A percentile compares a stretch with the other conserved stretches of the same genome.
Conservation (phyloP, 1,140 invertebrate genomes). For the Drosophila sturtevanti region DNA sequence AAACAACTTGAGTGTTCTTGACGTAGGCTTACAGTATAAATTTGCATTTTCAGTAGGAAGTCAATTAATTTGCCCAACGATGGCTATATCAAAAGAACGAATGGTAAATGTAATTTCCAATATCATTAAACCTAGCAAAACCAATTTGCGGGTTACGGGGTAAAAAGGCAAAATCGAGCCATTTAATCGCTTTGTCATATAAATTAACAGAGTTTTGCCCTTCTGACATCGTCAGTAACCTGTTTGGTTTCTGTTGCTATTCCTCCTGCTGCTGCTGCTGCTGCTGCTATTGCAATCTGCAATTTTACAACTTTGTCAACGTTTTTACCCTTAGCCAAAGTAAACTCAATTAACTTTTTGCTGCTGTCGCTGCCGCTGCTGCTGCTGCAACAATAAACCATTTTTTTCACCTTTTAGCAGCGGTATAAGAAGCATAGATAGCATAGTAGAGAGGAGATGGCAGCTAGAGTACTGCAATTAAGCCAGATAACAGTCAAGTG, state of each 20-base stretch:
- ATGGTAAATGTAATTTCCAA: constrained; percentile 62
- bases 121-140: constrained; percentile 57
- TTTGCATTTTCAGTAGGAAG: neutral
- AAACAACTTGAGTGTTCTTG: constrained; percentile 7
- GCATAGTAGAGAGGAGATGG: constrained; percentile 9
- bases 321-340: constrained; percentile 70
- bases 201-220: constrained; percentile 63
- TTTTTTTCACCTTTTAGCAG: constrained; percentile 64
- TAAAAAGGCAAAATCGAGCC: constrained; percentile 9
- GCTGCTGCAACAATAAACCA: constrained; percentile 70
- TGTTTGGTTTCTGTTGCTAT: too few species aligned
- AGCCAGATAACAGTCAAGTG: constrained; percentile 75
- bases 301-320: constrained; percentile 77
- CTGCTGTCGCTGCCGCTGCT: constrained; percentile 36
- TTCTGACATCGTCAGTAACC: constrained; percentile 3
- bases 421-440: neutral
- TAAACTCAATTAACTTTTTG: constrained; percentile 80
- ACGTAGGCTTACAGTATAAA: neutral
- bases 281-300: constrained; percentile 30
- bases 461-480: constrained; percentile 62
- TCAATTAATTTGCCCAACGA: neutral
- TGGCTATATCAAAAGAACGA: constrained; percentile 44
- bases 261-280: constrained; percentile 3
- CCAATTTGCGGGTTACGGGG: constrained; percentile 35
- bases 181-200: constrained; percentile 60